Base-by-base conservation (phyloP, 2,113 vertebrate species). In the Gadus macrocephalus region DNA sequence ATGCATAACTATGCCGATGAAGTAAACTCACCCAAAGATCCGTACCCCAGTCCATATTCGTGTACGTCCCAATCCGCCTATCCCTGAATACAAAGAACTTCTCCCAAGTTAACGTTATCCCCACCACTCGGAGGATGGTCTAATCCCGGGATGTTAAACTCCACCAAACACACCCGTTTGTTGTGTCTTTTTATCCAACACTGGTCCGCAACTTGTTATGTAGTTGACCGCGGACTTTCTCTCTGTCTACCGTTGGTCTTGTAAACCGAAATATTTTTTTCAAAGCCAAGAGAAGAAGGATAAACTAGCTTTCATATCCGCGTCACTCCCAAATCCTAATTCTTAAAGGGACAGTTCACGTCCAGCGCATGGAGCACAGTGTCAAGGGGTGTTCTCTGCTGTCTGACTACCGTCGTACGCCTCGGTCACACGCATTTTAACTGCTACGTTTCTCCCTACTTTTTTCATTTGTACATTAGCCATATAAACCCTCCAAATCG, bases 251-350 rank as follows among this genome's bases (percentile, higher is more conserved):
- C 56, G 74, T 67, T 67, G 55, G 38, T 77, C 77, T 53, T 76
- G 71, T 81, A 81, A 62, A 60, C 74, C 81, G 65, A 80, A 86
- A 81, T 87, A 85, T 79, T 85, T 87, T 86, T 88, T 83, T 74
- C 55, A 81, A 84, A 85, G 81, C 81, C 79, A 83, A 81, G 84
- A 79, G 83, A 83, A 85, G 86, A 83, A 76, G 84, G 90, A 91
- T 90, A 87, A 90, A 92, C 79, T 85, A 78, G 89, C 85, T 89
- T 81, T 87, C 89, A 81, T 80, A 84, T 83, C 77, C 88, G 89
- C 91, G 92, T 93, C 92, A 91, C 91, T 93, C 92, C 91, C 89
- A 91, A 90, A 92, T 90, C 92, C 88, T 89, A 87, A 89, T 4
- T 80, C 92, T 93, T 93, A 93, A 93, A 93, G 92, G 89, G 86